These are phyloP conservation scores for Pampus argenteus DNA, from an alignment of 2,797 vertebrate genomes.

Conservation along the genomic window DNA sequence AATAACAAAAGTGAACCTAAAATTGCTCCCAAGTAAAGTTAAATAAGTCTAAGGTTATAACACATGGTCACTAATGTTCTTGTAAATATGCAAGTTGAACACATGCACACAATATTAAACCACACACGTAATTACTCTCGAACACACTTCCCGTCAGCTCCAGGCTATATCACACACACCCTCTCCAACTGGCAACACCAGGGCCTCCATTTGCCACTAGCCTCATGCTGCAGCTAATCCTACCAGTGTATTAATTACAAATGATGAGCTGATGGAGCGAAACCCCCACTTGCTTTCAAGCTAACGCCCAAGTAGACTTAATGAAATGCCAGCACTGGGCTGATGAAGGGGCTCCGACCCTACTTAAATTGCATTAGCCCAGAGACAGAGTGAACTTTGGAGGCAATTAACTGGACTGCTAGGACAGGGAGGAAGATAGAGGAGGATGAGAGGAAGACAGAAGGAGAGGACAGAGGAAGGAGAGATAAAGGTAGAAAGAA, in stretches of 20 bases:
- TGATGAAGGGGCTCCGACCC: constrained; percentile 89
- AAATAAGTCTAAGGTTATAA: background rate
- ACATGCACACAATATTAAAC: background rate
- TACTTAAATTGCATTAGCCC: constrained; percentile 90
- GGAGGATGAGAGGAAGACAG: constrained; percentile 44
- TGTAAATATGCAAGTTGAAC: constrained; percentile 21
- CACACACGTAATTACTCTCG: constrained; percentile 30
- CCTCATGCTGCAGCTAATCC: constrained; percentile 73
- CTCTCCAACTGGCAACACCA: constrained; percentile 54
- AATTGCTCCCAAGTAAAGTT: background rate
- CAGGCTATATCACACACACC: constrained; percentile 35
- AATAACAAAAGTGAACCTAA: background rate
- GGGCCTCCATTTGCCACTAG: constrained; percentile 61
- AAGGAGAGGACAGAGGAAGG: constrained; percentile 26
- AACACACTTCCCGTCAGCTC: constrained; percentile 35
- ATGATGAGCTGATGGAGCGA: constrained; percentile 86
- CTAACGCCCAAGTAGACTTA: constrained; percentile 82
- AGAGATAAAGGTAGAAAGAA: constrained; percentile 50
- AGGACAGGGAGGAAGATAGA: constrained; percentile 55
- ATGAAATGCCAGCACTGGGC: constrained; percentile 91
- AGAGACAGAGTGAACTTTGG: constrained; percentile 90
- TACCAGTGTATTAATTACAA: constrained; percentile 90
- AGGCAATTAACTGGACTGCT: constrained; percentile 90
- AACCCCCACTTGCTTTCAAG: constrained; percentile 72
- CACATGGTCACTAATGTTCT: background rate